Conservation (phyloP, 1,140 invertebrate species). For the Polypedilum vanderplanki region DNA sequence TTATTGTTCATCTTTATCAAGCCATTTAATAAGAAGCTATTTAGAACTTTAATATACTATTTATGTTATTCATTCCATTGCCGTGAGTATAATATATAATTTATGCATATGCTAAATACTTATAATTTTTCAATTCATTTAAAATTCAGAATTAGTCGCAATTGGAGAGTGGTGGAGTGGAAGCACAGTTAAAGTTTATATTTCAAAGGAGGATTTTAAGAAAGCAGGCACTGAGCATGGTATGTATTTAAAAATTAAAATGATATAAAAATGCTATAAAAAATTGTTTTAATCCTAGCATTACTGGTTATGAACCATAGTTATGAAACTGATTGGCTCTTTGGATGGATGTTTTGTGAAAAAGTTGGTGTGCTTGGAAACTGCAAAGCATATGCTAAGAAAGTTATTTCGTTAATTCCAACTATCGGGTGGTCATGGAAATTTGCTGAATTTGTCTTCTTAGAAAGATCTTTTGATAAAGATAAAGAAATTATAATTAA, state of each 20-base stretch:
- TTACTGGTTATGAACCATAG: conserved; percentile 90
- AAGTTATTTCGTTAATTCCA: conserved; percentile 84
- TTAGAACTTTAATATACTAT: conserved; percentile 87
- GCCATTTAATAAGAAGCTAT: conserved; percentile 66
- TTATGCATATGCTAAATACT: not conserved
- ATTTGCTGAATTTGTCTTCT: conserved; percentile 86
- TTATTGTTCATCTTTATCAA: conserved; percentile 67
- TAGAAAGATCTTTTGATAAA: conserved; percentile 85
- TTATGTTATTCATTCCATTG: conserved; percentile 81
- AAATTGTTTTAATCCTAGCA: conserved; percentile 41
- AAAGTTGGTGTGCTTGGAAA: conserved; percentile 71
- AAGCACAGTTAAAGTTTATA: conserved; percentile 63
- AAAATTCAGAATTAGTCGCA: conserved; percentile 74
- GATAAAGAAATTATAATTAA: conserved; percentile 73
- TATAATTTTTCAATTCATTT: not conserved
- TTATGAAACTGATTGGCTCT: conserved; percentile 93
- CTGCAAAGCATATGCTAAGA: conserved; percentile 92
- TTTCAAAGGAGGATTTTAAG: conserved; percentile 65
- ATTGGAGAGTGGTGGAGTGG: conserved; percentile 89
- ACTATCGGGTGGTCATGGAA: conserved; percentile 93
- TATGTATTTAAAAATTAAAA: not conserved
- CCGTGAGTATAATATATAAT: conserved; percentile 64
- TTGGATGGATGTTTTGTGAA: conserved; percentile 81
- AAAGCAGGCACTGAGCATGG: conserved; percentile 77
- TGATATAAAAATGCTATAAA: not conserved